Evolutionary conservation across 1,140 invertebrate genomes (phyloP).

Genomic region (Hyphantria cunea): DNA sequence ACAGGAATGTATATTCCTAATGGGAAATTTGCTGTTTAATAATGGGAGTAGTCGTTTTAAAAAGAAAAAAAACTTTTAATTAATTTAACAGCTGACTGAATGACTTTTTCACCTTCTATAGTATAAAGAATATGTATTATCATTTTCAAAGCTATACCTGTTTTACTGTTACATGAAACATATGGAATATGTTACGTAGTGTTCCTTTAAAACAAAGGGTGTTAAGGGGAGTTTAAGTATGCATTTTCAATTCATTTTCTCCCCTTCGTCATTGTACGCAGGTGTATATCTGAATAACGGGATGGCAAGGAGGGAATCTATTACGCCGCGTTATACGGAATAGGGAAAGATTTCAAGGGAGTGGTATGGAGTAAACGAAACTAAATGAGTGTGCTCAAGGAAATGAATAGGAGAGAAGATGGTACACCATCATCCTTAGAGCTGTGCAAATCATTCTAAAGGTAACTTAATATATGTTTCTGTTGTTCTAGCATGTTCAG

Average conservation of each 20-base stretch:
- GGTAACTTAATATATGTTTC: conserved; percentile 11
- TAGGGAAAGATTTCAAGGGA: conserved; percentile 17
- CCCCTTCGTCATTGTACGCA: neutral
- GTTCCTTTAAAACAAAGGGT: neutral
- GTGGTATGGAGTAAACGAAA: conserved; percentile 17
- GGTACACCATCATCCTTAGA: neutral
- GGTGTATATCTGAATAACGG: neutral
- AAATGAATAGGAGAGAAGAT: conserved; percentile 23
- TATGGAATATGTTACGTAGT: too few species aligned
- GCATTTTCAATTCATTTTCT: conserved; percentile 2
- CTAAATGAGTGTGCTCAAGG: conserved; percentile 32
- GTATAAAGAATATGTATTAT: too few species aligned
- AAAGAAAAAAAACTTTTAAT: too few species aligned
- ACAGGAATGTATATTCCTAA: too few species aligned
- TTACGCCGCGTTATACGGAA: conserved; percentile 3
- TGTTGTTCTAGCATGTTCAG: neutral
- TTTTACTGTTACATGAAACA: too few species aligned
- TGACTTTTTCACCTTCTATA: too few species aligned
- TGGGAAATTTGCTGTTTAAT: too few species aligned
- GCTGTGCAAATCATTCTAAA: neutral
- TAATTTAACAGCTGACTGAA: too few species aligned
- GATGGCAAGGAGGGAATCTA: neutral
- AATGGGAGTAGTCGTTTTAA: too few species aligned
- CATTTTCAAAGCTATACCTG: too few species aligned
- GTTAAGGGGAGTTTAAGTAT: neutral